A percentile compares a stretch with the other conserved stretches of the same genome.
These are phyloP conservation scores for Euzetes globulus DNA, from an alignment of 2,888 invertebrate genomes.

Conservation along the genomic window DNA sequence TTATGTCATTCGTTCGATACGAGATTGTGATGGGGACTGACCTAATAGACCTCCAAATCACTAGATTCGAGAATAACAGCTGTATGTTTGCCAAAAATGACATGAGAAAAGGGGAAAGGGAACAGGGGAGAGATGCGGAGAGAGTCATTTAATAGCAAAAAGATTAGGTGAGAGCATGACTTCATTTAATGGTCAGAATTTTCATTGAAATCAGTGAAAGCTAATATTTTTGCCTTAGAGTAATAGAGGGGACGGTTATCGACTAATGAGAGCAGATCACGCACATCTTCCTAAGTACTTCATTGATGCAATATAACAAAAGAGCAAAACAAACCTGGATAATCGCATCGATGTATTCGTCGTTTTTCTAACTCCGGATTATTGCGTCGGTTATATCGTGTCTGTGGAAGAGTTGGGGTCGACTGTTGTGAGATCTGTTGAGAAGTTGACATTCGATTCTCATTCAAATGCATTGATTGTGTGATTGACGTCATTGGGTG, in stretches of 20 bases:
- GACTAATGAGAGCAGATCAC: conserved; percentile 17
- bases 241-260: neutral
- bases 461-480: conserved; percentile 14
- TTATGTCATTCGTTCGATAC: conserved; percentile 9
- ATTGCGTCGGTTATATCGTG: conserved; percentile 75
- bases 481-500: conserved; percentile 3
- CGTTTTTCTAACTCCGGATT: conserved; percentile 94
- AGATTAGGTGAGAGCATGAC: neutral
- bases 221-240: neutral
- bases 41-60: too few relatives aligned
- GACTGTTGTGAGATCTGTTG: neutral
- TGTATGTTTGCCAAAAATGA: neutral
- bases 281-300: neutral
- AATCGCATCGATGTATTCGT: conserved; percentile 92
- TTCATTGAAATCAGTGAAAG: neutral
- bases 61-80: neutral
- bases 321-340: conserved; percentile 58
- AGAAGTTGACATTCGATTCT: neutral
- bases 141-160: neutral
- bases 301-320: neutral
- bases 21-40: neutral
- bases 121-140: neutral
- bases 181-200: neutral
- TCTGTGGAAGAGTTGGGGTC: conserved; percentile 50
- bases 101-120: neutral